Percentiles rank a stretch among this genome's conserved stretches.
Conservation (phyloP, 2,113 vertebrate species). For the Bostrychus sinensis region DNA sequence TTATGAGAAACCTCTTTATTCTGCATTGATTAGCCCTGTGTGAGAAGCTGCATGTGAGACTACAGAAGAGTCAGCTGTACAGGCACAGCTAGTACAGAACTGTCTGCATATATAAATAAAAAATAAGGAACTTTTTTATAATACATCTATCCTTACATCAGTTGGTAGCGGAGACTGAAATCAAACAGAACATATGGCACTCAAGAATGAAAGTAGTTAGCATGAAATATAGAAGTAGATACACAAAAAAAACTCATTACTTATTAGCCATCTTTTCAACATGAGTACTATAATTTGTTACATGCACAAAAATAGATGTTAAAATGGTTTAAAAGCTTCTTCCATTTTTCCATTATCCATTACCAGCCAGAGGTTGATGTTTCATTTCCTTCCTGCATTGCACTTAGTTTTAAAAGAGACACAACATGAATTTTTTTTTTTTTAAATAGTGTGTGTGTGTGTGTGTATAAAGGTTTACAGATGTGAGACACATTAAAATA, state of each 20-base stretch:
- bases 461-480: neutral
- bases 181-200: slow-evolving; percentile 29
- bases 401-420: neutral
- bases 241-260: slow-evolving; percentile 12
- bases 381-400: neutral
- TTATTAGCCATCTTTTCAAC: neutral
- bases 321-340: slow-evolving; percentile 48
- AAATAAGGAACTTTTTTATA: slow-evolving; percentile 57
- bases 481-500: neutral
- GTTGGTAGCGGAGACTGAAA: neutral
- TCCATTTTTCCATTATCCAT: neutral
- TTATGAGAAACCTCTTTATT: slow-evolving; percentile 67
- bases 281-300: slow-evolving; percentile 23
- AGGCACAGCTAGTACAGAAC: slow-evolving; percentile 59
- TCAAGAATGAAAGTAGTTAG: slow-evolving; percentile 1
- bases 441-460: neutral
- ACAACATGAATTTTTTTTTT: neutral
- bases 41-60: slow-evolving; percentile 15
- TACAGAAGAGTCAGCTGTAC: slow-evolving; percentile 42
- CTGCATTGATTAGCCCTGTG: slow-evolving; percentile 27
- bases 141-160: slow-evolving; percentile 41
- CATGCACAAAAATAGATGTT: slow-evolving; percentile 44
- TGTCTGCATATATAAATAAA: slow-evolving; percentile 63
- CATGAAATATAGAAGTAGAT: neutral
- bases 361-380: neutral